Percentiles rank a stretch among this genome's conserved stretches.
phyloP scores from a whole-genome alignment of 1,140 invertebrate species.

The Bombus affinis region DNA sequence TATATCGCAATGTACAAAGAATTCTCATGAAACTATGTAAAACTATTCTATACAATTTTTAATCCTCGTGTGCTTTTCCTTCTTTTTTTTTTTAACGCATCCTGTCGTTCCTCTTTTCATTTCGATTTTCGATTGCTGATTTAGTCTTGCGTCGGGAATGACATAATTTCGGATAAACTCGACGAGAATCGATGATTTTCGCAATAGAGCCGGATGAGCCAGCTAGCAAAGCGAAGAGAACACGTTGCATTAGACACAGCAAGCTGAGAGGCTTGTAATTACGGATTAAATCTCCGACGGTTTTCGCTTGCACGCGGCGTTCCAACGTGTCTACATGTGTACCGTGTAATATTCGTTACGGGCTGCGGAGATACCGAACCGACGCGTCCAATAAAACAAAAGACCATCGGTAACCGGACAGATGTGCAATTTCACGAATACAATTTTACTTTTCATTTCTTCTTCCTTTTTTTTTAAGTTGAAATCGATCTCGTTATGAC shows the following conservation, averaged over 20 bases:
- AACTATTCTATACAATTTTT: too few relatives aligned
- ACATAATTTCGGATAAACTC: slow-evolving; percentile 39
- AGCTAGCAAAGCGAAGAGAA: slow-evolving; percentile 6
- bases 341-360: slow-evolving; percentile 16
- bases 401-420: background rate
- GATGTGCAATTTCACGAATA: too few relatives aligned
- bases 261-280: slow-evolving; percentile 24
- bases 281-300: slow-evolving; percentile 26
- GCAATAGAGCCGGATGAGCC: background rate
- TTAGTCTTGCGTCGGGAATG: background rate
- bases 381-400: background rate
- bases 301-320: background rate
- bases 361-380: background rate
- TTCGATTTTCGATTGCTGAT: background rate
- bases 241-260: slow-evolving; percentile 22
- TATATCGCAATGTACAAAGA: too few relatives aligned
- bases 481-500: too few relatives aligned
- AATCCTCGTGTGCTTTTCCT: too few relatives aligned
- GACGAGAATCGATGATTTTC: slow-evolving; percentile 34
- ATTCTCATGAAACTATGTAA: too few relatives aligned
- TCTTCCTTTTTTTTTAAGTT: too few relatives aligned
- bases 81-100: too few relatives aligned
- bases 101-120: background rate
- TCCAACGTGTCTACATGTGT: background rate
- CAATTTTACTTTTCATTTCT: background rate